A percentile compares a stretch with the other conserved stretches of the same genome.
These are phyloP conservation scores for Falco berigora DNA, from an alignment of 2,797 vertebrate species.

Conservation along the genomic window DNA sequence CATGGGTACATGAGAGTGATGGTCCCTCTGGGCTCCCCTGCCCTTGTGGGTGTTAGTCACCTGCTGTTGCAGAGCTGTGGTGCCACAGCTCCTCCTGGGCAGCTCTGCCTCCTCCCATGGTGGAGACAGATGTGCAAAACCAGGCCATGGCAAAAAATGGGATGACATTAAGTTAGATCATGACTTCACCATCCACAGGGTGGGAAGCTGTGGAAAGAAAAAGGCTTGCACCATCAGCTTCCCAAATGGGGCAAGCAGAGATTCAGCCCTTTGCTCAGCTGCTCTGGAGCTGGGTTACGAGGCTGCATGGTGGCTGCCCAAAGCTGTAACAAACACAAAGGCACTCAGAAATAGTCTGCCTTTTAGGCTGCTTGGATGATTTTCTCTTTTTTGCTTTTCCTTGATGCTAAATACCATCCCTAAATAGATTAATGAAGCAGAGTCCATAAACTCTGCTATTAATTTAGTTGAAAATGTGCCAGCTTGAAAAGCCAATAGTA, in stretches of 20 bases:
- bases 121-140: not conserved
- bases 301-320: not conserved
- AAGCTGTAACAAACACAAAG: not conserved
- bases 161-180: not conserved
- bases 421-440: not conserved
- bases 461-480: not conserved
- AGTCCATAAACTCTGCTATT: not conserved
- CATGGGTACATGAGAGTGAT: fast-evolving
- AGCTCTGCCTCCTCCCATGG: not conserved
- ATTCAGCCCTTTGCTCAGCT: not conserved
- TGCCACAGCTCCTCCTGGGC: not conserved
- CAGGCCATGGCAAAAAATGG: not conserved
- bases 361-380: not conserved
- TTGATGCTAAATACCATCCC: not conserved
- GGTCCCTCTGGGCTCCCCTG: not conserved
- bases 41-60: not conserved
- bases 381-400: not conserved
- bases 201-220: not conserved
- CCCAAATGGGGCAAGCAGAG: not conserved
- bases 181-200: not conserved
- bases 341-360: not conserved
- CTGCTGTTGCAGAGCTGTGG: not conserved
- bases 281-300: not conserved
- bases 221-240: not conserved
- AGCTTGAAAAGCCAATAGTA: not conserved